A percentile compares a stretch with the other conserved stretches of the same genome.
Conservation (phyloP, 2,797 vertebrate species). For the Scyliorhinus canicula region DNA sequence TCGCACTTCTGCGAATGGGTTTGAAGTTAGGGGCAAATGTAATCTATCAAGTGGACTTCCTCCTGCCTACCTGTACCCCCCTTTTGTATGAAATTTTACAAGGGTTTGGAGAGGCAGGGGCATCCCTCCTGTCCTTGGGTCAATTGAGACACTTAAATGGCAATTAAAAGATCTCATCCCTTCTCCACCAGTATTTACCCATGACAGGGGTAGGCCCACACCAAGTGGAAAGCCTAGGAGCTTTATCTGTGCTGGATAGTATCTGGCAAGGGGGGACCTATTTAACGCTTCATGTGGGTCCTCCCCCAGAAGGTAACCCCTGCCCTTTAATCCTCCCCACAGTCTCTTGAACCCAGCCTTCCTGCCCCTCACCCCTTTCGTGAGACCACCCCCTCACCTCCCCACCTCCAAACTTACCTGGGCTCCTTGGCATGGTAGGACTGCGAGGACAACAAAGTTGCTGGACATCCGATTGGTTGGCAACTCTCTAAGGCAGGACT, state of each 20-base stretch:
- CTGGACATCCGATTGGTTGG: neutral
- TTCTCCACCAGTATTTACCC: neutral
- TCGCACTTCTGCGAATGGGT: neutral
- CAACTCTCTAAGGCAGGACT: neutral
- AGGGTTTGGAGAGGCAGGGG: neutral
- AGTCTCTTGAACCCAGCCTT: no score
- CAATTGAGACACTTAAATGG: neutral
- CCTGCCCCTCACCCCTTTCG: no score
- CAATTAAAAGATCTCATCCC: neutral
- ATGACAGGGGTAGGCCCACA: neutral
- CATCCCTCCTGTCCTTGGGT: neutral
- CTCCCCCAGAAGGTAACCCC: no score
- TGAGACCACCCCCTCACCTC: no score
- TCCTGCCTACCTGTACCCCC: neutral
- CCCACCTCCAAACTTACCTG: neutral
- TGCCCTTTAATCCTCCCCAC: no score
- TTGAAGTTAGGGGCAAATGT: neutral
- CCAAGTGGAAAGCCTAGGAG: neutral
- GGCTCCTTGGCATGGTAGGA: neutral
- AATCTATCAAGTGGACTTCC: no score
- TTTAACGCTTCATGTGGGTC: neutral
- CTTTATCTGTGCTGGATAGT: neutral
- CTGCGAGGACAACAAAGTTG: neutral
- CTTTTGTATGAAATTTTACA: neutral
- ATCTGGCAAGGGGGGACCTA: neutral